A percentile compares a stretch with the other conserved stretches of the same genome.
Evolutionary conservation across 2,888 invertebrate species (phyloP).

Genomic region (Plemyria rubiginata): DNA sequence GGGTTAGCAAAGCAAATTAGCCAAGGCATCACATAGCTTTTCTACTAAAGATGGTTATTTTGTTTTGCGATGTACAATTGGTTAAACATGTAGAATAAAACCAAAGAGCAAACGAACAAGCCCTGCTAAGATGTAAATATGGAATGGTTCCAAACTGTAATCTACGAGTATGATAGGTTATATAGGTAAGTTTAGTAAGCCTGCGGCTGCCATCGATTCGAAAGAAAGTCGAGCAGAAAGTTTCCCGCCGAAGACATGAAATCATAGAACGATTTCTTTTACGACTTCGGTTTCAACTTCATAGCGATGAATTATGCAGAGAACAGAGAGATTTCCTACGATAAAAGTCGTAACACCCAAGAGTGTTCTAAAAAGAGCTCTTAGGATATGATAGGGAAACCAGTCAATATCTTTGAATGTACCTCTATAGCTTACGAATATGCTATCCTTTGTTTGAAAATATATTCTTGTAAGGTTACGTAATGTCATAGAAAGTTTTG

Average conservation of each 20-base stretch:
- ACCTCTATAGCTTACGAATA: slow-evolving; percentile 38
- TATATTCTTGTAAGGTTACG: slow-evolving; percentile 16
- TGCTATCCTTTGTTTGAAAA: slow-evolving; percentile 39
- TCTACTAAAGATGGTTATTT: neutral
- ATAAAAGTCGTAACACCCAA: slow-evolving; percentile 82
- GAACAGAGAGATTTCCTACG: slow-evolving; percentile 81
- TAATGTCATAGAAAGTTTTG: slow-evolving; percentile 1
- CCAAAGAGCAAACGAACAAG: slow-evolving; percentile 24
- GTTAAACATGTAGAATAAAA: slow-evolving; percentile 6
- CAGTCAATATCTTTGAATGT: slow-evolving; percentile 37
- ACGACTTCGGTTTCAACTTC: slow-evolving; percentile 84
- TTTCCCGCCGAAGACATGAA: slow-evolving; percentile 80
- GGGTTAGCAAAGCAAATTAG: slow-evolving; percentile 4
- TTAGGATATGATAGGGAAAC: slow-evolving; percentile 65
- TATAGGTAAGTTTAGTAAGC: slow-evolving; percentile 55
- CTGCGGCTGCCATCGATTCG: slow-evolving; percentile 67
- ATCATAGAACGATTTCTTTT: slow-evolving; percentile 85
- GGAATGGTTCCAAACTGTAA: slow-evolving; percentile 46
- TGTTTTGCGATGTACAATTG: neutral
- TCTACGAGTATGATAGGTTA: slow-evolving; percentile 50
- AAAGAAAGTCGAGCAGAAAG: slow-evolving; percentile 77
- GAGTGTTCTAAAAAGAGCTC: slow-evolving; percentile 78
- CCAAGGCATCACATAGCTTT: neutral
- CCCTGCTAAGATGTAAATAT: slow-evolving; percentile 26
- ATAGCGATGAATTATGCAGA: slow-evolving; percentile 84